Base-by-base conservation (phyloP, 2,797 vertebrate species). In the Oreochromis grahami region DNA sequence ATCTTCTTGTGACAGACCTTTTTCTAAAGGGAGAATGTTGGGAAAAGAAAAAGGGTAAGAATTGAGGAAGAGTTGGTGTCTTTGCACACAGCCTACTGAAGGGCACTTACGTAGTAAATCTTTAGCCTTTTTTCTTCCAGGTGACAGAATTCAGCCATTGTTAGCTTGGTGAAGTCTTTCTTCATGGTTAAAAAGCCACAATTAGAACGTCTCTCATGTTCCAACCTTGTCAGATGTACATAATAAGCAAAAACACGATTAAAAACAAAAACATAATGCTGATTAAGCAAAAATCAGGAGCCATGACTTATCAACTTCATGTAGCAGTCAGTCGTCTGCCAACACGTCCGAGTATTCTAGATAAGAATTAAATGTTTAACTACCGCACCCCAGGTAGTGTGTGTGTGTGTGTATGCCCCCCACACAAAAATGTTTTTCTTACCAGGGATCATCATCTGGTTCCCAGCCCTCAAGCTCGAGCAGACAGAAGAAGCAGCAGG, bases 391-490 rank as follows among this genome's bases (percentile, higher is more conserved):
- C 17, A 7, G 26, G 7, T 50, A 13, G 17, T 8, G 3, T 26
- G 26, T 26, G 26, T 26, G 26, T 26, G 26, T 24, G 21, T n/a
- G n/a, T n/a, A n/a, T n/a, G n/a, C n/a, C 12, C 41, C 41, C 5
- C 2, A 78, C 58, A 4, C 1, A 19, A n/a, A 48, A 10, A n/a
- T 24, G 21, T 4, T 79, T 53, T 78, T 83, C 56, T 93, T 84
- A 97, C 96, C 95, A 91, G 6, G 97, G 97, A 83, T 97, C 90
- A 53, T 97, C 97, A 13, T 97, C 92, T 7, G 96, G 96, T 82
- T 98, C 96, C 97, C 97, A 98, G 68, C 95, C 96, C n/a, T 97
- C 96, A 38, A 97, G 87, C 79, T 97, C 97, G 7, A 96, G 94
- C 84, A 98, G 93, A 92, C 97, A 98, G 85, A 96, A 98, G 93